Evolutionary conservation across 2,797 vertebrate genomes (phyloP), one percentile per base, ranked within the genome.

Genomic region (Acanthiza pusilla): DNA sequence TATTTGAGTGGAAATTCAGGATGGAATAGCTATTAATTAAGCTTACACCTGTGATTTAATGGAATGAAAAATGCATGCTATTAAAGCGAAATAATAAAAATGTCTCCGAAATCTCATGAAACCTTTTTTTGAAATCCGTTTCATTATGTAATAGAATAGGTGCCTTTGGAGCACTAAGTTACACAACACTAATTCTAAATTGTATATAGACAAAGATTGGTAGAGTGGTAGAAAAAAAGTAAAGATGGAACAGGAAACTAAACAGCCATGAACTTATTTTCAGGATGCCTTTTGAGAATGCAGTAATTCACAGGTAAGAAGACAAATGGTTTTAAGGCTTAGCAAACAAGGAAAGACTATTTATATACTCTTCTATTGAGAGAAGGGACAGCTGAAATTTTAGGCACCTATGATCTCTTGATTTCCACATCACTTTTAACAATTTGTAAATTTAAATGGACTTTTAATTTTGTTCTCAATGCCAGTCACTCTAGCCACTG

Each of bases 401-500:
- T 66, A 87, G 48, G 21, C 85, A 81, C 3, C 18, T 92, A 73
- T 70, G 30, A 51, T 20, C 76, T 86, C 20, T 68, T 84, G 38
- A 85, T 95, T 95, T 93, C 72, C 23, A 43, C 14, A 71, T 75
- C 32, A 65, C 3, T 86, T 86, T 42, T 62, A 25, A 53, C 10
- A 70, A 45, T 83, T 85, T 93, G 16, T 51, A 96, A 95, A 93
- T 67, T 4, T 27, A 92, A 96, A 92, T 16, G 34, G 34, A 50
- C 40, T 76, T 88, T 74, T 65, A 13, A 18, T 87, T 67, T 76
- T 45, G 14, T 68, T 81, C n/a, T 80, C 43, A 62, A 13, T 70
- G 22, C 13, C 32, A 60, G 55, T 77, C 23, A 62, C 16, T 42
- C 11, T 30, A 78, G 13, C 1, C 12, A n/a, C 3, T 11, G 1